Conservation (phyloP, 2,888 invertebrate genomes). For the Quadroppia sp. region DNA sequence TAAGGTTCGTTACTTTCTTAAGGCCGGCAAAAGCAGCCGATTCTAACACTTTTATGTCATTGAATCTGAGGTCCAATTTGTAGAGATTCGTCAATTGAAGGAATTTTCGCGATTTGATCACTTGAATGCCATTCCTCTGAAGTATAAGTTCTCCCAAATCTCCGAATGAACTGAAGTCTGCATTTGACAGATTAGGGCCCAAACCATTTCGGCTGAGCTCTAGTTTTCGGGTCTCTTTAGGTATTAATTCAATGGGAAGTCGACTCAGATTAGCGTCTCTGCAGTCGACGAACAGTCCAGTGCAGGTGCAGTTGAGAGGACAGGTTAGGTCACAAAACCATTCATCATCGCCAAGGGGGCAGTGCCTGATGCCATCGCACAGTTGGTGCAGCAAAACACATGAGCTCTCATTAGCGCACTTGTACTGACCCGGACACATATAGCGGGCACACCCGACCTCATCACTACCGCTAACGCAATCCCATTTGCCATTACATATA, state of each 20-base stretch:
- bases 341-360: conserved; percentile 50
- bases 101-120: conserved; percentile 47
- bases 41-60: conserved; percentile 47
- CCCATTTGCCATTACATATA: conserved; percentile 49
- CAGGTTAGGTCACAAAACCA: conserved; percentile 49
- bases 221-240: conserved; percentile 48
- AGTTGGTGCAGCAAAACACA: conserved; percentile 49
- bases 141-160: conserved; percentile 49
- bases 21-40: conserved; percentile 49
- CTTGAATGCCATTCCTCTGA: conserved; percentile 48
- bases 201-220: conserved; percentile 48
- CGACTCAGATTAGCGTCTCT: conserved; percentile 47
- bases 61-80: conserved; percentile 49
- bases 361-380: conserved; percentile 50
- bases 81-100: conserved; percentile 48
- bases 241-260: conserved; percentile 44
- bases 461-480: conserved; percentile 50
- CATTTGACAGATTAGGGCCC: conserved; percentile 44
- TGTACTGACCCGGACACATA: conserved; percentile 49
- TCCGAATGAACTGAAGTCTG: conserved; percentile 43
- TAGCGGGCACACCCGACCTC: conserved; percentile 49
- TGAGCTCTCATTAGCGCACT: conserved; percentile 49
- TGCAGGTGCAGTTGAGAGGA: conserved; percentile 48
- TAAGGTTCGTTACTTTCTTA: conserved; percentile 46
- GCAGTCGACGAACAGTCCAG: conserved; percentile 48